These are phyloP conservation scores for Hestina assimilis DNA, from an alignment of 1,140 invertebrate genomes.

Conservation along the genomic window DNA sequence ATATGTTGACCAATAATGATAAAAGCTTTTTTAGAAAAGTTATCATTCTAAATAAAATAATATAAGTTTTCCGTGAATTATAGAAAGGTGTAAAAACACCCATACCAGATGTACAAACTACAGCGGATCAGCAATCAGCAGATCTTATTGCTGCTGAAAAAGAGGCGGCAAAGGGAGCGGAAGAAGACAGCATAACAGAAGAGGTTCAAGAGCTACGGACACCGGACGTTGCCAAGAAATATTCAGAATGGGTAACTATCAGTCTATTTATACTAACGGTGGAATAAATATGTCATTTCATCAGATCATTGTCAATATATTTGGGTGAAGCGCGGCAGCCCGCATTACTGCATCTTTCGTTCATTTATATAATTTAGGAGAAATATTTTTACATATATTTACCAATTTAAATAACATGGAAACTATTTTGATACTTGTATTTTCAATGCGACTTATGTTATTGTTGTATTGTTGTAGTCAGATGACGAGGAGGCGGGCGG, in stretches of 20 bases:
- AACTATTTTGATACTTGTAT: background rate
- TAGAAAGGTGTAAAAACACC: slow-evolving; percentile 34
- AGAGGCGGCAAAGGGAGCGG: slow-evolving; percentile 23
- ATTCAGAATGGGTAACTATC: slow-evolving; percentile 53
- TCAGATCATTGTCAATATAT: background rate
- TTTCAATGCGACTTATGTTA: background rate
- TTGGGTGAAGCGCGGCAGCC: background rate
- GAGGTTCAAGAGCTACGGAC: slow-evolving; percentile 49
- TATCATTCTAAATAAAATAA: no score
- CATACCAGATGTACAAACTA: slow-evolving; percentile 21
- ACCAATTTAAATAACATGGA: background rate
- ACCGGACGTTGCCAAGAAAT: slow-evolving; percentile 35
- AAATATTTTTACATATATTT: no score
- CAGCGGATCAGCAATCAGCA: no score
- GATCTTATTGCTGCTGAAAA: slow-evolving; percentile 21
- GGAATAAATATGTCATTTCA: no score
- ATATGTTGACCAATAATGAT: no score
- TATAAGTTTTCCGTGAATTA: background rate
- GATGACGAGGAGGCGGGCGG: slow-evolving; percentile 67
- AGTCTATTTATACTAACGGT: no score
- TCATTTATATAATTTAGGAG: no score
- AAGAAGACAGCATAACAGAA: slow-evolving; percentile 53
- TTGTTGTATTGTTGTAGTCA: slow-evolving; percentile 57
- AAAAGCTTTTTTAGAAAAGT: no score
- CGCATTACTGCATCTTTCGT: background rate